phyloP scores from a whole-genome alignment of 2,797 vertebrate species.

The Gymnoscopelus braueri region DNA sequence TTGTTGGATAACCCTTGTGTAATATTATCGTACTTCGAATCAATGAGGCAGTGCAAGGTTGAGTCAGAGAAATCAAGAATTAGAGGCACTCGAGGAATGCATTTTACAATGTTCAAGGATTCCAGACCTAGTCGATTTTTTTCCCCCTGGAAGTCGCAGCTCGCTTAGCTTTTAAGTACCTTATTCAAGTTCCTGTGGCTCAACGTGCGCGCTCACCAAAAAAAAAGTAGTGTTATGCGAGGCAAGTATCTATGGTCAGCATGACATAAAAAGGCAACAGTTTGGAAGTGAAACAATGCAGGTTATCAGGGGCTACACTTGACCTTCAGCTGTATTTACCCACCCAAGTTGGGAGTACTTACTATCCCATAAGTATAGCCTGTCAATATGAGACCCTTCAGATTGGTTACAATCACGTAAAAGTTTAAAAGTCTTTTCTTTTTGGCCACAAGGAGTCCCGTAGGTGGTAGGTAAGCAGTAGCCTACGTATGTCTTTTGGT shows the following conservation, averaged over 20 bases:
- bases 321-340: slow-evolving; percentile 33
- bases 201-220: slow-evolving; percentile 19
- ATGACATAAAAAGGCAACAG: slow-evolving; percentile 13
- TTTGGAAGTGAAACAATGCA: slow-evolving; percentile 38
- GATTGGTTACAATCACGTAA: slow-evolving; percentile 51
- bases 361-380: slow-evolving; percentile 59
- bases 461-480: slow-evolving; percentile 20
- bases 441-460: slow-evolving; percentile 63
- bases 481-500: slow-evolving; percentile 22
- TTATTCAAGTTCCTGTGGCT: slow-evolving; percentile 53
- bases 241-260: slow-evolving; percentile 53
- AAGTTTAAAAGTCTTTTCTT: slow-evolving; percentile 39
- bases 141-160: slow-evolving; percentile 26
- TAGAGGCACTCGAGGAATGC: slow-evolving; percentile 41
- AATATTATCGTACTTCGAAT: slow-evolving; percentile 11
- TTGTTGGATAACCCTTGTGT: too few species aligned
- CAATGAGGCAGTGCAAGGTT: slow-evolving; percentile 20
- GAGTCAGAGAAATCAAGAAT: slow-evolving; percentile 48
- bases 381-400: slow-evolving; percentile 59
- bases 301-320: slow-evolving; percentile 39
- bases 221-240: slow-evolving; percentile 40
- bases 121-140: slow-evolving; percentile 11
- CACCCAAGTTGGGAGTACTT: slow-evolving; percentile 33
- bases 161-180: slow-evolving; percentile 49
- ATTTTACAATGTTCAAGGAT: slow-evolving; percentile 20